Evolutionary conservation across 2,888 invertebrate species (phyloP).

Genomic region (Laspeyria flexula): DNA sequence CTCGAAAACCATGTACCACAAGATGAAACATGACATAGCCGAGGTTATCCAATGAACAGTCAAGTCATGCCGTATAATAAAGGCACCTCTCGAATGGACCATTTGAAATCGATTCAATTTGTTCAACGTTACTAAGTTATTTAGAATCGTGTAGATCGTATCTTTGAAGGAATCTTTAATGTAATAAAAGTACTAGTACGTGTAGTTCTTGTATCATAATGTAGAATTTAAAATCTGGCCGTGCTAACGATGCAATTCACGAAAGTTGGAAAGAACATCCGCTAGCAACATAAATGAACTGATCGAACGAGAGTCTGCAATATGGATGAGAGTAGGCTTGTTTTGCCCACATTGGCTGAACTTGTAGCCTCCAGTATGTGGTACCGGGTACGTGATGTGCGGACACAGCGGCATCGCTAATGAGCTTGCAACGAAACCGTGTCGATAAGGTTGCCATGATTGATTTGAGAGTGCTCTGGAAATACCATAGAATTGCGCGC

Average conservation of each 20-base stretch:
- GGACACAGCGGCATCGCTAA: constrained; percentile 55
- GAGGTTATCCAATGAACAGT: constrained; percentile 47
- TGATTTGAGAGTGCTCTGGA: constrained; percentile 44
- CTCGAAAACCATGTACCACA: constrained; percentile 36
- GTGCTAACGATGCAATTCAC: constrained; percentile 47
- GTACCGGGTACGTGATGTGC: constrained; percentile 38
- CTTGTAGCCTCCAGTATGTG: constrained; percentile 49
- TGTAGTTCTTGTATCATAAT: constrained; percentile 2
- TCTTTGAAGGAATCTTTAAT: constrained; percentile 21
- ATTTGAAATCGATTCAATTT: constrained; percentile 60
- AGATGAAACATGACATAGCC: constrained; percentile 44
- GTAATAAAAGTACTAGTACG: constrained; percentile 13
- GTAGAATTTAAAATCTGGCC: constrained; percentile 25
- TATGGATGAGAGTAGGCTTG: constrained; percentile 66
- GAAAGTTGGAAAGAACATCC: constrained; percentile 57
- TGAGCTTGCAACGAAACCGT: constrained; percentile 53
- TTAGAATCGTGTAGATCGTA: constrained; percentile 46
- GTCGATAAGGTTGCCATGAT: constrained; percentile 49
- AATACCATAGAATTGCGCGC: no score
- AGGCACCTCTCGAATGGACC: constrained; percentile 49
- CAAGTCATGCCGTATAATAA: constrained; percentile 68
- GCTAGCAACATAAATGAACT: constrained; percentile 71
- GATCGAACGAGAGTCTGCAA: constrained; percentile 62
- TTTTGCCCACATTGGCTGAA: constrained; percentile 65
- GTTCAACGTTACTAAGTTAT: constrained; percentile 51